Evolutionary conservation across 1,140 invertebrate genomes (phyloP).

Genomic region (Diuraphis noxia): DNA sequence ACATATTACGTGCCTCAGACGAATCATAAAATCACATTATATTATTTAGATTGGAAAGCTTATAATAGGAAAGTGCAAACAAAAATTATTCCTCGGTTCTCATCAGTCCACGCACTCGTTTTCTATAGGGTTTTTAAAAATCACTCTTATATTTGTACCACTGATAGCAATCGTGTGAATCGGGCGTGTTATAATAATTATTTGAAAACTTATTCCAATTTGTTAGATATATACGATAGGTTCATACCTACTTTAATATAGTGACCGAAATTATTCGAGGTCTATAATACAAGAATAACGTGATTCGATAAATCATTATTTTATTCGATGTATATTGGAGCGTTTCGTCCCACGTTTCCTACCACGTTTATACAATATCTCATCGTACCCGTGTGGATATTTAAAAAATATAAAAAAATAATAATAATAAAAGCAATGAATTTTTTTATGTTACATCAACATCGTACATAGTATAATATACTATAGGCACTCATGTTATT

Average conservation of each 20-base stretch:
- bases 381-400: neutral
- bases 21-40: too few species aligned
- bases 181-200: neutral
- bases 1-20: too few species aligned
- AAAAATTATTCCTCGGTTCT: neutral
- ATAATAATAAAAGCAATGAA: neutral
- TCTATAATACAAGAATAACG: neutral
- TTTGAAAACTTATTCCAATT: neutral
- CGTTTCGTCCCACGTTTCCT: neutral
- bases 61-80: too few species aligned
- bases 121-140: neutral
- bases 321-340: neutral
- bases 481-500: neutral
- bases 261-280: neutral
- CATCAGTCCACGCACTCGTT: neutral
- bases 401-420: slow-evolving; percentile 1
- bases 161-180: neutral
- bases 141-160: too few species aligned
- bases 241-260: neutral
- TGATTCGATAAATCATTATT: neutral
- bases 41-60: too few species aligned
- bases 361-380: too few species aligned
- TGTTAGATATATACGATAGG: neutral
- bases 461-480: slow-evolving; percentile 6
- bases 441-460: slow-evolving; percentile 9